A percentile compares a stretch with the other conserved stretches of the same genome.
These are phyloP conservation scores for Pyralis farinalis DNA, from an alignment of 2,888 invertebrate genomes.

Conservation along the genomic window DNA sequence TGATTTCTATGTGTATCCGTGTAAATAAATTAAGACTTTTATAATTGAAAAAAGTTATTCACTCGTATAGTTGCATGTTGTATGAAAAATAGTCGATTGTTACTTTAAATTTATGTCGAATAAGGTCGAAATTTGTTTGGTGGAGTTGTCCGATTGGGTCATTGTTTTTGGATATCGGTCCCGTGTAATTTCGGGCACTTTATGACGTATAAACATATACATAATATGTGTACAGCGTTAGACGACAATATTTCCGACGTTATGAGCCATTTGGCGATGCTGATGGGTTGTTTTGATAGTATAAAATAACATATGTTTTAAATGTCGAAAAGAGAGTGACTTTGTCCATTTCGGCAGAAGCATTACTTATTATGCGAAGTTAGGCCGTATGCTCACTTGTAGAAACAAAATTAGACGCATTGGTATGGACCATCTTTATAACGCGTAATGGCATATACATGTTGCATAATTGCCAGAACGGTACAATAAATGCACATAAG, in stretches of 20 bases:
- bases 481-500: too few relatives aligned
- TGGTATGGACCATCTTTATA: too few relatives aligned
- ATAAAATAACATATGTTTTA: background rate
- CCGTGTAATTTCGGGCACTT: slow-evolving; percentile 70
- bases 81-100: slow-evolving; percentile 35
- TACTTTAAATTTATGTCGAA: slow-evolving; percentile 28
- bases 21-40: slow-evolving; percentile 64
- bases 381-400: too few relatives aligned
- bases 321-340: background rate
- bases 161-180: slow-evolving; percentile 73
- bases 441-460: too few relatives aligned
- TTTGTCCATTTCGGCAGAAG: too few relatives aligned
- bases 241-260: slow-evolving; percentile 43
- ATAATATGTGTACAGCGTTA: slow-evolving; percentile 50
- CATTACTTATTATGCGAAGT: too few relatives aligned
- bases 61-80: slow-evolving; percentile 69
- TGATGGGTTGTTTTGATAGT: slow-evolving; percentile 23
- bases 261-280: slow-evolving; percentile 37
- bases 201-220: slow-evolving; percentile 63
- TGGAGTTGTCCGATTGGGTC: slow-evolving; percentile 39
- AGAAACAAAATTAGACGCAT: too few relatives aligned
- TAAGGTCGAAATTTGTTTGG: slow-evolving; percentile 37
- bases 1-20: slow-evolving; percentile 15
- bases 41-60: slow-evolving; percentile 72
- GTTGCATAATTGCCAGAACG: too few relatives aligned